Evolutionary conservation across 2,797 vertebrate genomes (phyloP).

Genomic region (Monodelphis domestica): DNA sequence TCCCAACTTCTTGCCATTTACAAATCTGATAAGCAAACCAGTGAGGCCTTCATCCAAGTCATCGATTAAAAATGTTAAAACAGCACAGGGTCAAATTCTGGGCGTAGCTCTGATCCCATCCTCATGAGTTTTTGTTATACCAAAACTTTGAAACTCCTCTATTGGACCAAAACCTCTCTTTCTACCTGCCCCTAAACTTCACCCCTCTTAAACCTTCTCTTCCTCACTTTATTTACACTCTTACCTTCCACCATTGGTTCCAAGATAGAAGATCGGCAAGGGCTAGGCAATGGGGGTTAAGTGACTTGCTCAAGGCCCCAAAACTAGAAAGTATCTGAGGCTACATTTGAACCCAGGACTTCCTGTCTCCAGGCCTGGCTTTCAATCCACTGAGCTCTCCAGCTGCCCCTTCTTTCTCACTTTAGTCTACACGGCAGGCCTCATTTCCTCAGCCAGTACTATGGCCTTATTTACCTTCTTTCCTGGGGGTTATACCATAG

Average conservation of each 20-base stretch:
- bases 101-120: not conserved
- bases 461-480: not conserved
- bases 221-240: not conserved
- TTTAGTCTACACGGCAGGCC: not conserved
- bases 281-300: too few species aligned
- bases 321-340: too few species aligned
- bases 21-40: not conserved
- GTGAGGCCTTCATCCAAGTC: not conserved
- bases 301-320: too few species aligned
- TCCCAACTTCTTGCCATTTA: not conserved
- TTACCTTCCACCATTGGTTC: too few species aligned
- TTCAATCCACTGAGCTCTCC: too few species aligned
- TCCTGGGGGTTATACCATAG: not conserved
- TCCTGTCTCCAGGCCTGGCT: too few species aligned
- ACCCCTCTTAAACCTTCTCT: not conserved
- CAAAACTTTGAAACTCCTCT: not conserved
- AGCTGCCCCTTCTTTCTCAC: too few species aligned
- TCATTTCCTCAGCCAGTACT: not conserved
- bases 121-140: not conserved
- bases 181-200: not conserved
- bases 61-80: not conserved
- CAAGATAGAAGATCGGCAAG: too few species aligned
- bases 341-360: too few species aligned
- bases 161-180: not conserved
- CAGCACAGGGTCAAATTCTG: not conserved